Percentiles rank a stretch among this genome's conserved stretches.
Evolutionary conservation across 2,797 vertebrate genomes (phyloP).

Genomic region (Oreochromis grahami): DNA sequence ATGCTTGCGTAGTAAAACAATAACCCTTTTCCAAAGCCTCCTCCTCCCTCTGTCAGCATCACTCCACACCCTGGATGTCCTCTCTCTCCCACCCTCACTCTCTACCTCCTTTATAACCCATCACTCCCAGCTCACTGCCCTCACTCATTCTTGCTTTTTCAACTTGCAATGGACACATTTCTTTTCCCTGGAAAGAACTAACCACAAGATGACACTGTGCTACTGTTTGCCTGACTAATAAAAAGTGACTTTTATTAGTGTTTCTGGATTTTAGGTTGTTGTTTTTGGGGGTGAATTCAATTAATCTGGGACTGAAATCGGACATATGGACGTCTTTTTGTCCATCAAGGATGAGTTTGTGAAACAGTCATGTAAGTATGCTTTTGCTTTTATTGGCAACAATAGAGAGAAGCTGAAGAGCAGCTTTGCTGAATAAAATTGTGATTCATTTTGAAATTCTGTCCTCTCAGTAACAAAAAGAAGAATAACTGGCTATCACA

Average conservation of each 20-base stretch:
- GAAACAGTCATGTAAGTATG: slow-evolving; percentile 37
- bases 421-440: slow-evolving; percentile 19
- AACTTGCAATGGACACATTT: slow-evolving; percentile 53
- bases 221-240: neutral
- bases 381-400: slow-evolving; percentile 6
- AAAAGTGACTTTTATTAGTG: neutral
- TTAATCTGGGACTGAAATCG: neutral
- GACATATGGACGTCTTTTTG: slow-evolving; percentile 37
- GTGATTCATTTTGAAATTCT: slow-evolving; percentile 31
- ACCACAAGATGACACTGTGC: neutral
- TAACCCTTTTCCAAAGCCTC: slow-evolving; percentile 4
- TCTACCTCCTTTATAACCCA: slow-evolving; percentile 79
- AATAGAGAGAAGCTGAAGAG: slow-evolving; percentile 13
- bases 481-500: slow-evolving; percentile 25
- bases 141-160: slow-evolving; percentile 62
- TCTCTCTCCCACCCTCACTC: slow-evolving; percentile 66
- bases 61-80: slow-evolving; percentile 63
- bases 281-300: neutral
- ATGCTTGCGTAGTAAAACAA: slow-evolving; percentile 37
- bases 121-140: slow-evolving; percentile 62
- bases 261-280: slow-evolving; percentile 20
- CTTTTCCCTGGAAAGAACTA: slow-evolving; percentile 19
- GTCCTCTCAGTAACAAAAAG: slow-evolving; percentile 1
- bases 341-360: slow-evolving; percentile 15
- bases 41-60: slow-evolving; percentile 48